These are phyloP conservation scores for Caenorhabditis inopinata DNA, from an alignment of 1,140 invertebrate species.

Conservation along the genomic window DNA sequence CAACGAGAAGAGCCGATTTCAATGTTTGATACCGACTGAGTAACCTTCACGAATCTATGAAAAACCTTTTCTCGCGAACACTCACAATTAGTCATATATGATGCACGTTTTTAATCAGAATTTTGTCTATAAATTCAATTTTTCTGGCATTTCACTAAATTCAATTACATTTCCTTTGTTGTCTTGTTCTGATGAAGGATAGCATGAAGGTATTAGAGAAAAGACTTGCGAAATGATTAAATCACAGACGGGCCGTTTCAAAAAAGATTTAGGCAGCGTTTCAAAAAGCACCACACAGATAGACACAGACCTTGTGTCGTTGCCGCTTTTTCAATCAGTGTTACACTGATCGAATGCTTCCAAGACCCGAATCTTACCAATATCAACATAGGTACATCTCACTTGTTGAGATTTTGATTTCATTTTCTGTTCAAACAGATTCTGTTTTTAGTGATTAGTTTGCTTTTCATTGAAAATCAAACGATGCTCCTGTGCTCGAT, in stretches of 20 bases:
- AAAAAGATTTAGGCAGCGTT: background rate
- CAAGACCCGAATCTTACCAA: background rate
- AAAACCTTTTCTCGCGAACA: no score
- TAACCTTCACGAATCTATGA: no score
- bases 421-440: background rate
- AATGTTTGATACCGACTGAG: background rate
- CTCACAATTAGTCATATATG: no score
- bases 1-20: slow-evolving; percentile 18
- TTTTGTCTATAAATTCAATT: no score
- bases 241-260: no score
- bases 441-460: no score
- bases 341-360: slow-evolving; percentile 14
- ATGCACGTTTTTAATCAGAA: no score
- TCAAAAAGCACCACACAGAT: background rate
- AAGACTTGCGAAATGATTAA: background rate
- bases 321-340: background rate
- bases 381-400: background rate
- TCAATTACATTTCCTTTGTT: no score
- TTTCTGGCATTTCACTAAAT: no score
- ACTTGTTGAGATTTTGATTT: background rate
- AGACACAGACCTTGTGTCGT: background rate
- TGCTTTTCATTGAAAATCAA: no score
- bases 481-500: no score
- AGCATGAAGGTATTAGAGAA: background rate
- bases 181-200: no score